Base-by-base conservation (phyloP, 1,140 invertebrate genomes). In the Meloidogyne chitwoodi region DNA sequence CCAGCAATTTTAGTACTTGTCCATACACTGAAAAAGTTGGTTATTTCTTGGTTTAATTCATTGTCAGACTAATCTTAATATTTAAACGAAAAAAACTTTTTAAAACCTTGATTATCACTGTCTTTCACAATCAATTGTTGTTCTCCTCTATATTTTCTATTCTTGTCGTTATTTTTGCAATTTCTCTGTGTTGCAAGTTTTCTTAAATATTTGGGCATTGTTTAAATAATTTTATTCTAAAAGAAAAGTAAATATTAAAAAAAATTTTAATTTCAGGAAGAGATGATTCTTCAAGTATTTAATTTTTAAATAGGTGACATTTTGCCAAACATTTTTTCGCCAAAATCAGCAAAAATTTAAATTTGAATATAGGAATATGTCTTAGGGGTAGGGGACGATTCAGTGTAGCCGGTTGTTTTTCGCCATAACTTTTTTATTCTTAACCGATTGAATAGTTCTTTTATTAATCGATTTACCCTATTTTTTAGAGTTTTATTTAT, bases 1-100 rank as follows among this genome's bases (percentile, higher is more conserved):
- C 97, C 85, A 99, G 91, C 96, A 99, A 99, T 91, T 99, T 99
- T 84, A 94, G 94, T 64, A 99, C 97, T 92, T 99, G 95, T 85
- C 95, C 96, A 90, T 99, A 98, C 89, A 98, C 95, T 91, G 79
- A 19, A 87, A 86, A 70, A 73, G 6, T 3, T 2, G 29, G 29
- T 31, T 31, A 31, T 31, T 31, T 31, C 2, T 31, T 31, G 29
- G 29, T 3, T 31, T 3, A 31, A 31, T 6, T 31, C 2, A 2
- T 31, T 31, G 29, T 31, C 29, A 31, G 29, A 31, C 6, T 31
- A 31, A 3, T 3, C 6, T 31, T 31, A 3, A 31, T 3, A 31
- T 3, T 31, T 31, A 31, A 31, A 31, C 6, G 29, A 31, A 31
- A 31, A n/a, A 31, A 31, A 31, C 29, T 31, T 2, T 31, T 12